Conservation (phyloP, 2,797 vertebrate genomes). For the Bryconaethiops microstoma region DNA sequence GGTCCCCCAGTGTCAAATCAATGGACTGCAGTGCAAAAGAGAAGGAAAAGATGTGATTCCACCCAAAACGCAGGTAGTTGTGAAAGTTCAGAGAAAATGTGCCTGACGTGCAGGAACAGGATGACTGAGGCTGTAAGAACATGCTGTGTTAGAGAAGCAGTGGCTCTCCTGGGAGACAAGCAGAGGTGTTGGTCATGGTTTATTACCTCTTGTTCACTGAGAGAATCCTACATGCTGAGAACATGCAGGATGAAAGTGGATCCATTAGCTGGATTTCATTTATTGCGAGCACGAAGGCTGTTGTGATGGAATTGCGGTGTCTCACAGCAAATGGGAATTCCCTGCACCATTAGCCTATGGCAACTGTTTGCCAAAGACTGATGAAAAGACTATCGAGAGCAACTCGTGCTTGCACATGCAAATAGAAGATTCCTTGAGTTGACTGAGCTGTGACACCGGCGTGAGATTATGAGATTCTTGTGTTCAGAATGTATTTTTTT, state of each 20-base stretch:
- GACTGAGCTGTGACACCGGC: background rate
- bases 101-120: constrained; percentile 23
- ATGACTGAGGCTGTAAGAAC: constrained; percentile 21
- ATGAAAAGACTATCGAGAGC: constrained; percentile 50
- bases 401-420: constrained; percentile 21
- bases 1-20: background rate
- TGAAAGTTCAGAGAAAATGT: background rate
- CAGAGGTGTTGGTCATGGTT: constrained; percentile 51
- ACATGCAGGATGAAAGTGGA: constrained; percentile 37
- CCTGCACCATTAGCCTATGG: constrained; percentile 64
- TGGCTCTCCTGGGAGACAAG: constrained; percentile 20
- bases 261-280: constrained; percentile 61
- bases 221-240: constrained; percentile 46
- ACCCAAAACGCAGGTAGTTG: background rate
- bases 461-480: background rate
- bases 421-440: constrained; percentile 15
- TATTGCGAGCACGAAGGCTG: constrained; percentile 37
- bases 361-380: constrained; percentile 65
- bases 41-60: background rate
- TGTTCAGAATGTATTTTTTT: background rate
- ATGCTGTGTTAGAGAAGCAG: constrained; percentile 37
- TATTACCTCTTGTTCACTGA: constrained; percentile 47
- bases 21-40: background rate
- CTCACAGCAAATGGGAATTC: constrained; percentile 58
- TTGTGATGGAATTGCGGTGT: constrained; percentile 54